Evolutionary conservation across 2,797 vertebrate species (phyloP).

Genomic region (Manis crassicaudata): DNA sequence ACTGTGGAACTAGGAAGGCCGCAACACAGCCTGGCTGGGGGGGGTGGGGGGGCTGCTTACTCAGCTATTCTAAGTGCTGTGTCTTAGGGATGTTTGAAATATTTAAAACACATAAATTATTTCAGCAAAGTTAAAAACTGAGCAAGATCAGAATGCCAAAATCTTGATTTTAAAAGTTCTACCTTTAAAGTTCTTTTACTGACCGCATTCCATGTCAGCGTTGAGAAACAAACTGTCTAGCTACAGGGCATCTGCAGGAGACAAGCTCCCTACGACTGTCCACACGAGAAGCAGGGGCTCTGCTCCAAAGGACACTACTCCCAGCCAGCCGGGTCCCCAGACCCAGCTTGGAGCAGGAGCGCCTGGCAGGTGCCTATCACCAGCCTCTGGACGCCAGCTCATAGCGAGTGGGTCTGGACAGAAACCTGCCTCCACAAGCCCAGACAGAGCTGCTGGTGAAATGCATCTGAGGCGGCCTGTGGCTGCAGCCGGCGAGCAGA

Average conservation of each 20-base stretch:
- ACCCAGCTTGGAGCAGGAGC: not conserved
- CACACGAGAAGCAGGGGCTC: not conserved
- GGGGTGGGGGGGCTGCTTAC: not conserved
- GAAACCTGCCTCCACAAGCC: not conserved
- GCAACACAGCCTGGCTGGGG: not conserved
- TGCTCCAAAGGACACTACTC: not conserved
- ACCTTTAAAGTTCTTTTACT: not conserved
- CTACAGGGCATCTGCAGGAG: not conserved
- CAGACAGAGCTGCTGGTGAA: not conserved
- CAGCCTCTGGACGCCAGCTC: not conserved
- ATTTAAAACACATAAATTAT: not conserved
- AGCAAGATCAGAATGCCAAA: not conserved
- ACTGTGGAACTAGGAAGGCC: not conserved
- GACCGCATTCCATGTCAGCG: not conserved
- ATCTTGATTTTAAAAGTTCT: not conserved
- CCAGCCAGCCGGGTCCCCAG: not conserved
- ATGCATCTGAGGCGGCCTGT: not conserved
- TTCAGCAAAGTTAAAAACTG: not conserved
- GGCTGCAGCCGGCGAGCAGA: not conserved
- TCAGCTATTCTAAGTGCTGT: not conserved
- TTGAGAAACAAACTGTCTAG: not conserved
- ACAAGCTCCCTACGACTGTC: not conserved
- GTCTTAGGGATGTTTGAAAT: not conserved
- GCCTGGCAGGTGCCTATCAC: not conserved
- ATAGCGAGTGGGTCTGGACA: not conserved